These are phyloP conservation scores for Musca vetustissima DNA, from an alignment of 1,140 invertebrate species.

Conservation along the genomic window DNA sequence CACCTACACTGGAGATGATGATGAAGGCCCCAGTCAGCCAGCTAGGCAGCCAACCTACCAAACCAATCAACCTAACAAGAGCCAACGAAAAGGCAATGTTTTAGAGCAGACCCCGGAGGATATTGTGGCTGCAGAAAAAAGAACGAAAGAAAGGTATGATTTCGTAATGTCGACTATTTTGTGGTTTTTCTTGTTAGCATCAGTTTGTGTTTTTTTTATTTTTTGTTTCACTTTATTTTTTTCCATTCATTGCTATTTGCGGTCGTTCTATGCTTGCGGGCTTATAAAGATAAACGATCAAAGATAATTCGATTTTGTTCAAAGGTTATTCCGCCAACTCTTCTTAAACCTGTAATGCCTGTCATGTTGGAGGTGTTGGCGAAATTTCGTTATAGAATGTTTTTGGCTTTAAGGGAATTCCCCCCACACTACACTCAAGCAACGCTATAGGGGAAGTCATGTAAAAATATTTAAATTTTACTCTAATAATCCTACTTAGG, in stretches of 20 bases:
- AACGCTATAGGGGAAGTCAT: too few relatives aligned
- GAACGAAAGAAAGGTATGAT: conserved; percentile 4
- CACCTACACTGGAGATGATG: conserved; percentile 4
- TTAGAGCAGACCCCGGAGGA: background rate
- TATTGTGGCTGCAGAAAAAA: too few relatives aligned
- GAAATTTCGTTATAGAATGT: too few relatives aligned
- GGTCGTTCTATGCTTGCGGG: background rate
- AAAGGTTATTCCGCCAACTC: too few relatives aligned
- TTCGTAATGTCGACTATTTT: conserved; percentile 1
- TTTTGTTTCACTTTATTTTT: background rate
- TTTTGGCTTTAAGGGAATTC: too few relatives aligned
- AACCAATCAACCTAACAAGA: background rate
- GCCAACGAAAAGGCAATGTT: background rate
- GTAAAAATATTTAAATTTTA: too few relatives aligned
- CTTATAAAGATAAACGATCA: conserved; percentile 22
- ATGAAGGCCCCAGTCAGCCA: background rate
- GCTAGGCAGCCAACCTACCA: background rate
- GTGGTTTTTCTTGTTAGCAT: conserved; percentile 10
- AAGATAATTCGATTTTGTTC: conserved; percentile 18
- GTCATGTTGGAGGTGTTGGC: too few relatives aligned
- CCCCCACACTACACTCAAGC: too few relatives aligned
- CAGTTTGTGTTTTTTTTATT: too few relatives aligned
- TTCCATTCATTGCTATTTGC: background rate
- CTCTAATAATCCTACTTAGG: too few relatives aligned
- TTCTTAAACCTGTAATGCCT: too few relatives aligned